These are phyloP conservation scores for Eidolon dupreanum DNA, from an alignment of 2,797 vertebrate genomes.

Conservation along the genomic window DNA sequence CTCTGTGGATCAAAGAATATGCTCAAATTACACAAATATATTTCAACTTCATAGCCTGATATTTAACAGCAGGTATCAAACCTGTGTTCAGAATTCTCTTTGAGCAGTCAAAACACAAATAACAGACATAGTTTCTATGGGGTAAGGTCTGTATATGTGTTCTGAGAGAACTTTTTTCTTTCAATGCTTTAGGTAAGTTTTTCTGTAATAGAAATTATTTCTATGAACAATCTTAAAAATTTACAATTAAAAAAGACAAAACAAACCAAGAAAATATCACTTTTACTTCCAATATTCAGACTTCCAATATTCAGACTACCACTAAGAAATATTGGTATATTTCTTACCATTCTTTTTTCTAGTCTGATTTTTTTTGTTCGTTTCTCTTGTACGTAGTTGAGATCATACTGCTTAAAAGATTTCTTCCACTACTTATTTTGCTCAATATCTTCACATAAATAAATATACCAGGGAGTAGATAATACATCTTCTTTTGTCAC, in stretches of 20 bases:
- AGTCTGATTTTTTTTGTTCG: not conserved
- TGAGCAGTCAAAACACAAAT: not conserved
- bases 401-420: not conserved
- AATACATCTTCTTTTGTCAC: not conserved
- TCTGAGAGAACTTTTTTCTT: not conserved
- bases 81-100: not conserved
- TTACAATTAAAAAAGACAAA: not conserved
- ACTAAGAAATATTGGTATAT: not conserved
- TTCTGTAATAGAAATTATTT: not conserved
- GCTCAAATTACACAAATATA: not conserved
- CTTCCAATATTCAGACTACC: too few relatives aligned
- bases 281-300: not conserved
- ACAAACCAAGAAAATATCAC: not conserved
- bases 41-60: not conserved
- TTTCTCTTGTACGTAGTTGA: not conserved
- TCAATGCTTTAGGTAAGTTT: not conserved
- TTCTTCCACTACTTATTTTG: not conserved
- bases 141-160: too few relatives aligned
- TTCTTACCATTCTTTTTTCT: not conserved
- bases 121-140: not conserved
- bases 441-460: not conserved
- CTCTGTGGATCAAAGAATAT: not conserved
- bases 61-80: not conserved
- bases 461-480: not conserved
- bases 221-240: not conserved